Evolutionary conservation across 2,113 vertebrate species (phyloP).

Genomic region (Setophaga kirtlandii): DNA sequence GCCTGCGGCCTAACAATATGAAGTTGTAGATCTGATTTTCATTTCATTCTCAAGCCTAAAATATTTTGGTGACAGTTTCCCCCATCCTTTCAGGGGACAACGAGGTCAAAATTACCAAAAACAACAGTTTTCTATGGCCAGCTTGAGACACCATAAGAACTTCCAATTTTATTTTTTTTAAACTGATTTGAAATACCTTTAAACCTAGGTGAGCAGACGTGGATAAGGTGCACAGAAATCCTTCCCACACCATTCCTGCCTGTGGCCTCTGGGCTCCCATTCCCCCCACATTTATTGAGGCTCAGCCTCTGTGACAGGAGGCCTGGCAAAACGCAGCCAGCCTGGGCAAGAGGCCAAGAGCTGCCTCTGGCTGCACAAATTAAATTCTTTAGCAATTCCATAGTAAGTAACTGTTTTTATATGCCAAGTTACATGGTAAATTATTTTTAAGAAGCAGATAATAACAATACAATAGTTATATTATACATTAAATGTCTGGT

Average conservation of each 20-base stretch:
- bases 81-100: background rate
- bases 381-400: constrained; percentile 43
- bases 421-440: constrained; percentile 37
- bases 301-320: background rate
- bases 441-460: constrained; percentile 64
- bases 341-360: constrained; percentile 35
- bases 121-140: background rate
- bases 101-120: background rate
- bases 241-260: background rate
- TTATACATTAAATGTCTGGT: constrained; percentile 39
- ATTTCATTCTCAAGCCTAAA: background rate
- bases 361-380: constrained; percentile 29
- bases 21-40: background rate
- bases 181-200: background rate
- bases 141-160: background rate
- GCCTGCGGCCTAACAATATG: background rate
- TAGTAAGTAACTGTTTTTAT: constrained; percentile 28
- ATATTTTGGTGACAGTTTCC: background rate
- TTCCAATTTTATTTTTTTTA: background rate
- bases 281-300: background rate
- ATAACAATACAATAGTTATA: constrained; percentile 26
- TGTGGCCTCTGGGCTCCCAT: background rate
- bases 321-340: background rate
- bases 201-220: background rate
- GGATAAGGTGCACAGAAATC: background rate